Evolutionary conservation across 2,797 vertebrate genomes (phyloP).

Genomic region (Hydrolagus colliei): DNA sequence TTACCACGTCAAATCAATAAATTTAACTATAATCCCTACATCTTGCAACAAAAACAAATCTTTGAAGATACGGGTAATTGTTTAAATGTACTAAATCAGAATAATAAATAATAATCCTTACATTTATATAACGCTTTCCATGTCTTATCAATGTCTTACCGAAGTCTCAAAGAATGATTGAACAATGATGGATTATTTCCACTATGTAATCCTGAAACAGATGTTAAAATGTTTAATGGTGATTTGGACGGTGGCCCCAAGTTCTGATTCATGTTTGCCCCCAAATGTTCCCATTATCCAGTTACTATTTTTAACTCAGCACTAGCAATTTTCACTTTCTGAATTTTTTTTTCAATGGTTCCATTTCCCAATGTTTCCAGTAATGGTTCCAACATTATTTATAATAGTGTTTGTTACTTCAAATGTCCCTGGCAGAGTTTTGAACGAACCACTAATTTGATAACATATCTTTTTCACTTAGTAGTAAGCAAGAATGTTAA

Average conservation of each 20-base stretch:
- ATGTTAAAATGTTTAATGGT: background rate
- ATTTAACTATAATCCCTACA: background rate
- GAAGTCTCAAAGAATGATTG: background rate
- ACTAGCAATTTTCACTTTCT: too few species aligned
- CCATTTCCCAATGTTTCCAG: background rate
- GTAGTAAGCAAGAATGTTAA: slow-evolving; percentile 1
- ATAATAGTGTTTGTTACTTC: background rate
- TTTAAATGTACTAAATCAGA: background rate
- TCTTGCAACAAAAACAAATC: background rate
- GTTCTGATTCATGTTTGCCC: background rate
- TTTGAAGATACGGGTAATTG: background rate
- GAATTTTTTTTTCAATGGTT: background rate
- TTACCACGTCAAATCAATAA: background rate
- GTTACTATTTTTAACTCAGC: background rate
- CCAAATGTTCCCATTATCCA: background rate
- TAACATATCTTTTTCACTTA: background rate
- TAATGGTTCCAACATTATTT: background rate
- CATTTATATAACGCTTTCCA: too few species aligned
- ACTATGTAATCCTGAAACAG: background rate
- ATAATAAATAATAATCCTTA: background rate
- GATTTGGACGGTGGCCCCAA: background rate
- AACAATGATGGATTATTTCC: background rate
- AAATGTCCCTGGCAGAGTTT: background rate
- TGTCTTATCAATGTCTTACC: too few species aligned
- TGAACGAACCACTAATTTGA: background rate